phyloP scores from a whole-genome alignment of 2,797 vertebrate species.

The Philypnodon macrostomus region DNA sequence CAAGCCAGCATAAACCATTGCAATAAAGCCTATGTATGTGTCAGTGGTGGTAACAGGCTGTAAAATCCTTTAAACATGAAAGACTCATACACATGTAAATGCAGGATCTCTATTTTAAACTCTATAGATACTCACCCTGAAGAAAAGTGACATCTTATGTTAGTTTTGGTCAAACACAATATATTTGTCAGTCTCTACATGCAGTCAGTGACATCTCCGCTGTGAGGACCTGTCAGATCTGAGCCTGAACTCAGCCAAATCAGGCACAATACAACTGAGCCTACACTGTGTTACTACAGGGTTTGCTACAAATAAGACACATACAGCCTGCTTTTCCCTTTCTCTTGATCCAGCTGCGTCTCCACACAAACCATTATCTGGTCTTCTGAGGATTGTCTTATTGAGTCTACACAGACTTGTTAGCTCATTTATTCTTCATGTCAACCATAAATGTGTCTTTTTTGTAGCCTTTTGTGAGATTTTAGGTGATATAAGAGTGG shows the following conservation, averaged over 20 bases:
- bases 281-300: too few relatives aligned
- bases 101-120: too few relatives aligned
- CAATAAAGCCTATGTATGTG: too few relatives aligned
- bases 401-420: slow-evolving; percentile 17
- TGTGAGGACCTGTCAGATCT: slow-evolving; percentile 1
- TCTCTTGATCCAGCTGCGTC: not conserved
- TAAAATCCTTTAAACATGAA: too few relatives aligned
- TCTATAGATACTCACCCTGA: too few relatives aligned
- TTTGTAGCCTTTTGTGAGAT: not conserved
- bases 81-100: too few relatives aligned
- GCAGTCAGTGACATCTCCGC: not conserved
- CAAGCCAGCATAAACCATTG: too few relatives aligned
- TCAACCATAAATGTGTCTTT: not conserved
- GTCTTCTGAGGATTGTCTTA: slow-evolving; percentile 7
- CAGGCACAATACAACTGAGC: not conserved
- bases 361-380: not conserved
- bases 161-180: not conserved
- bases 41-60: too few relatives aligned
- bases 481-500: not conserved
- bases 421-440: slow-evolving; percentile 2
- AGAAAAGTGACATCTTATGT: not conserved
- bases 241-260: not conserved
- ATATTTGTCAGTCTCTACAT: not conserved
- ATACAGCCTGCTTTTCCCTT: not conserved
- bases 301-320: too few relatives aligned